phyloP scores from a whole-genome alignment of 2,888 invertebrate species.

The Eurois occulta region DNA sequence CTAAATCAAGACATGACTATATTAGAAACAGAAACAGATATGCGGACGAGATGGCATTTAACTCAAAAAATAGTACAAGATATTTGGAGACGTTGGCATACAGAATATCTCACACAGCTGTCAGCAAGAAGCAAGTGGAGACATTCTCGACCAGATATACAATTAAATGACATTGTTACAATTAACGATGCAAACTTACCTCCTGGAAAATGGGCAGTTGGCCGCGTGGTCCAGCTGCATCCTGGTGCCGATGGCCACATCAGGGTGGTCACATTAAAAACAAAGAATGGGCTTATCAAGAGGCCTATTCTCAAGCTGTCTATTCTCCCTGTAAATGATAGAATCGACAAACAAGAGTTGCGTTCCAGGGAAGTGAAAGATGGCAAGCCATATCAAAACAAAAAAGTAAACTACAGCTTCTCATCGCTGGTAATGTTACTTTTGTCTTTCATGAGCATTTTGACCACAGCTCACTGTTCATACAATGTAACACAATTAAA shows the following conservation, averaged over 20 bases:
- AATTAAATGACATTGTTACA: too few relatives aligned
- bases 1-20: slow-evolving; percentile 4
- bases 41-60: slow-evolving; percentile 10
- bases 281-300: slow-evolving; percentile 15
- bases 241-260: too few relatives aligned
- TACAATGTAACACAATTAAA: slow-evolving; percentile 4
- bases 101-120: slow-evolving; percentile 7
- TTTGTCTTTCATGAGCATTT: too few relatives aligned
- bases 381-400: too few relatives aligned
- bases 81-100: slow-evolving; percentile 10
- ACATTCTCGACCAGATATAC: too few relatives aligned
- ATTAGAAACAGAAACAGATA: slow-evolving; percentile 12
- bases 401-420: too few relatives aligned
- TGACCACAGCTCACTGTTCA: too few relatives aligned
- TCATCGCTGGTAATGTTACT: too few relatives aligned
- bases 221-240: too few relatives aligned
- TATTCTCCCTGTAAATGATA: slow-evolving; percentile 20
- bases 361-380: slow-evolving; percentile 2
- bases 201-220: too few relatives aligned
- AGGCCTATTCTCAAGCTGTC: slow-evolving; percentile 24
- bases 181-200: too few relatives aligned
- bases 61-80: slow-evolving; percentile 8
- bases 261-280: too few relatives aligned
- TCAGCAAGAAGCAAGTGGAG: slow-evolving; percentile 9
- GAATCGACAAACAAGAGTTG: slow-evolving; percentile 9